Evolutionary conservation across 2,113 vertebrate genomes (phyloP), one percentile per base, ranked within the genome.

Genomic region (Ochotona princeps): DNA sequence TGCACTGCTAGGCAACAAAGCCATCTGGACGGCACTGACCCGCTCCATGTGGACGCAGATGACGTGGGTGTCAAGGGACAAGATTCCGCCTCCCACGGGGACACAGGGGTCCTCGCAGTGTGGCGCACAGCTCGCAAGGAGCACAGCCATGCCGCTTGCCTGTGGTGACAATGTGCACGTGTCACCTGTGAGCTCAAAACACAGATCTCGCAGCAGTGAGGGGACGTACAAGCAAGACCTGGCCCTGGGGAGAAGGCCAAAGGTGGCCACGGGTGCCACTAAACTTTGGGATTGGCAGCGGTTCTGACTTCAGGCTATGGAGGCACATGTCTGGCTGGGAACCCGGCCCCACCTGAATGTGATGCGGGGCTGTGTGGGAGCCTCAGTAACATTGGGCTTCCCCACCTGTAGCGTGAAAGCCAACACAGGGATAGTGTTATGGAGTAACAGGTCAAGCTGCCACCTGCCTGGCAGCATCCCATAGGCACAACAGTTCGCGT

Each of bases 11-110:
- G 67, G 54, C 3, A 0, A 4, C 28, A 65, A 4, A 7, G 21
- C 65, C 30, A 60, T 44, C 2, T 11, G 38, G 38, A 44, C 6
- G 38, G 38, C 38, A 6, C 38, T 44, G 38, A 44, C 38, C 38
- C 4, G 38, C 38, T 44, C 38, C 38, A 28, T n/a, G 23, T 4
- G 47, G 28, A 57, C 3, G 0, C 8, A 35, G 65, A 30, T 25
- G 70, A 25, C 1, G 2, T 5, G 13, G 21, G 70, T 0, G 25
- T 3, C 44, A 17, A 0, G 12, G 14, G 25, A 54, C 15, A 7
- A 30, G n/a, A 38, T 14, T 74, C 54, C 35, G 76, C 61, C 60
- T 79, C 83, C 61, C 72, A 13, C 8, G 25, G n/a, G 54, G 61
- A 92, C 18, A 21, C 60, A 79, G 51, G 26, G 11, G 63, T 28